A percentile compares a stretch with the other conserved stretches of the same genome.
Conservation (phyloP, 2,888 invertebrate genomes). For the Leucozona laternaria region DNA sequence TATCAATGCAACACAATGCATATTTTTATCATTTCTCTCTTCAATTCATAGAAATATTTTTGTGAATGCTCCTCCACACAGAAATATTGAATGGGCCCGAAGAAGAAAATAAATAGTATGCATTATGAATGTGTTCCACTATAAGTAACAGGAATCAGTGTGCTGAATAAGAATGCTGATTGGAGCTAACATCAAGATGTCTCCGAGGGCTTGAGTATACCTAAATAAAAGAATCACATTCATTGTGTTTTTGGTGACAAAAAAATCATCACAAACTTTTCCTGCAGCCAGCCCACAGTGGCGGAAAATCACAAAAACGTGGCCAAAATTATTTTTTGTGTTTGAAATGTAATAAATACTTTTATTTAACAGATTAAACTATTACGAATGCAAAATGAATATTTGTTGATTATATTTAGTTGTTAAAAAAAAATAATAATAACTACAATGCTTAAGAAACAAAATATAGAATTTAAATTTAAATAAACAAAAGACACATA, state of each 20-base stretch:
- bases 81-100: constrained; percentile 51
- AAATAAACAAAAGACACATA: no score
- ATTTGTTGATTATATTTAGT: no score
- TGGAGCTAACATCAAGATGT: constrained; percentile 33
- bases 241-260: constrained; percentile 26
- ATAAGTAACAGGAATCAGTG: constrained; percentile 48
- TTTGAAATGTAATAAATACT: no score
- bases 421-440: no score
- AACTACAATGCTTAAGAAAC: no score
- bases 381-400: no score
- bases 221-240: not conserved
- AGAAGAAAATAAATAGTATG: constrained; percentile 7
- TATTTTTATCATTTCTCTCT: constrained; percentile 13
- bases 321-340: no score
- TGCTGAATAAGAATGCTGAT: constrained; percentile 43
- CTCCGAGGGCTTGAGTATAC: constrained; percentile 1
- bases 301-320: no score
- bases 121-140: constrained; percentile 17
- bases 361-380: no score
- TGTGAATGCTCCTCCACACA: constrained; percentile 26
- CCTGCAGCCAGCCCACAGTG: constrained; percentile 31
- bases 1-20: constrained; percentile 43
- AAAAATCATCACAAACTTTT: not conserved
- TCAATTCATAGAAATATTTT: constrained; percentile 25
- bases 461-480: no score